These are phyloP conservation scores for Nothocercus julius DNA, from an alignment of 2,113 vertebrate genomes.

Conservation along the genomic window DNA sequence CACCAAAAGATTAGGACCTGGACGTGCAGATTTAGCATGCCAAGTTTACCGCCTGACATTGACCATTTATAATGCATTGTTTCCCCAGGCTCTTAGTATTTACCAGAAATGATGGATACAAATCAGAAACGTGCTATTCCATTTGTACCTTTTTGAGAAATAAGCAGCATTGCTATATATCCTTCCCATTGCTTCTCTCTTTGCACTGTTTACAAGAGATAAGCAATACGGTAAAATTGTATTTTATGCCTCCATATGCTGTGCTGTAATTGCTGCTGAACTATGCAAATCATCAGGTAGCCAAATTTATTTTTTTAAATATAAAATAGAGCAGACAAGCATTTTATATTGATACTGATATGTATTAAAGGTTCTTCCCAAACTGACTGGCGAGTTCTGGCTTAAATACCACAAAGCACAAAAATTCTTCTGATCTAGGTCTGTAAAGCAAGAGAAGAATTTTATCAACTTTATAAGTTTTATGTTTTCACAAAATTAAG, in stretches of 20 bases:
- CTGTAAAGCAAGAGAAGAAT: neutral
- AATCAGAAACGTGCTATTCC: neutral
- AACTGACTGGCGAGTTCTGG: slow-evolving; percentile 1
- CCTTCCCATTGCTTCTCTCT: neutral
- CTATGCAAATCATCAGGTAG: neutral
- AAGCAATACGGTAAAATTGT: neutral
- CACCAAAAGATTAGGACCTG: neutral
- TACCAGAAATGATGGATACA: neutral
- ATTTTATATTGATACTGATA: neutral
- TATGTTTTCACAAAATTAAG: slow-evolving; percentile 7
- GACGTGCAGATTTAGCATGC: neutral
- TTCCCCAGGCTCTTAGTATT: neutral
- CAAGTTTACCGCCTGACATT: slow-evolving; percentile 13
- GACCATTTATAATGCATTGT: neutral
- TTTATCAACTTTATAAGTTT: neutral
- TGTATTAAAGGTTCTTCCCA: neutral
- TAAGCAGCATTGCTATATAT: neutral
- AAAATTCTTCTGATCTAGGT: slow-evolving; percentile 18
- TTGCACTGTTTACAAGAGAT: neutral
- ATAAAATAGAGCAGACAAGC: neutral
- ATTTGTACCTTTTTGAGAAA: neutral
- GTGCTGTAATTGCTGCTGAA: neutral
- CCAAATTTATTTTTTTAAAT: neutral
- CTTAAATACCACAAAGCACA: neutral
- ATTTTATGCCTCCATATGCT: neutral